These are phyloP conservation scores for Echinops telfairi DNA, from an alignment of 2,113 vertebrate genomes.

Conservation along the genomic window DNA sequence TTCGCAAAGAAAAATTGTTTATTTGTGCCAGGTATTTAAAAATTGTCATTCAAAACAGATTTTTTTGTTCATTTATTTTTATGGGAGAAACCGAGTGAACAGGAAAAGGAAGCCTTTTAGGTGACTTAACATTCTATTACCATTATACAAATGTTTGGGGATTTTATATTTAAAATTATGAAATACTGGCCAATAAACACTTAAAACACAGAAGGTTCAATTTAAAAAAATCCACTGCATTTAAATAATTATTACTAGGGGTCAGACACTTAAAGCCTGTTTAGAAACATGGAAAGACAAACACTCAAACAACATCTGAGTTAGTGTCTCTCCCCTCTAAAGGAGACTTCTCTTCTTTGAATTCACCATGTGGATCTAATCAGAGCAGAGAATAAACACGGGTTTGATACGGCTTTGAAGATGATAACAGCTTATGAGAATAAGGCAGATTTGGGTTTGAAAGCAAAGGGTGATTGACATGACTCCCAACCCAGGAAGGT, in stretches of 20 bases:
- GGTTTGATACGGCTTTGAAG: constrained; percentile 95
- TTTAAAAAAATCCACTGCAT: constrained; percentile 40
- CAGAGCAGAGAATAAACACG: constrained; percentile 96
- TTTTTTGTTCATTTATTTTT: not conserved
- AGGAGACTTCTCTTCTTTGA: constrained; percentile 93
- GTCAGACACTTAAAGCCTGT: constrained; percentile 88
- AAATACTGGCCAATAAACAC: not conserved
- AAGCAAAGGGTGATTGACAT: constrained; percentile 89
- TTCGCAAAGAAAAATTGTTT: not conserved
- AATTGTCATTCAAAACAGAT: constrained; percentile 53
- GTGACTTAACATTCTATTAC: constrained; percentile 19
- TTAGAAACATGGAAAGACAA: constrained; percentile 91
- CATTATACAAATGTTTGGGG: constrained; percentile 35
- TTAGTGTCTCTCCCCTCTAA: constrained; percentile 88
- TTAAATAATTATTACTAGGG: constrained; percentile 74
- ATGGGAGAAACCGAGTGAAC: constrained; percentile 43
- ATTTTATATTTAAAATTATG: constrained; percentile 58
- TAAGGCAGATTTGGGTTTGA: constrained; percentile 87
- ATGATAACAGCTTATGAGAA: constrained; percentile 92
- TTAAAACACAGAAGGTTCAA: constrained; percentile 54
- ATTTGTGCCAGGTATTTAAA: constrained; percentile 46
- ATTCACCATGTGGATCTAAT: constrained; percentile 92
- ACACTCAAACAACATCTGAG: constrained; percentile 88
- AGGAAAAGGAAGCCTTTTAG: not conserved
- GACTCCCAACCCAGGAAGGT: constrained; percentile 88